Evolutionary conservation across 2,797 vertebrate species (phyloP).

Genomic region (Merluccius polli): DNA sequence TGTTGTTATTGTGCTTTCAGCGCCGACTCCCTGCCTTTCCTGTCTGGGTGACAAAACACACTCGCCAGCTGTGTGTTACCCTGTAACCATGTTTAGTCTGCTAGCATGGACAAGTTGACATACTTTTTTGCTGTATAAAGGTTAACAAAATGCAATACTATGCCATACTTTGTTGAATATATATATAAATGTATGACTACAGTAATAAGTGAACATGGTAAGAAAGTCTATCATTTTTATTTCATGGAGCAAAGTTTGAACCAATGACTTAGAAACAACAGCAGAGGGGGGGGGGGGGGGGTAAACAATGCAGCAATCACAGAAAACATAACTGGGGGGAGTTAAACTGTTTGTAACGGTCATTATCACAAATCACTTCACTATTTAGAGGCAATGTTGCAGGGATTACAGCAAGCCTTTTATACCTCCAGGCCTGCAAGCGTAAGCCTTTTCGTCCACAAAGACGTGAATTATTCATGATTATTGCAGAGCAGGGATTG

Average conservation of each 20-base stretch:
- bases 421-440: slow-evolving; percentile 21
- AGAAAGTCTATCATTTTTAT: not conserved
- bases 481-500: slow-evolving; percentile 10
- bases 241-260: not conserved
- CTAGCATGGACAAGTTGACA: not conserved
- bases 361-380: slow-evolving; percentile 20
- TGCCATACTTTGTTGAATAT: not conserved
- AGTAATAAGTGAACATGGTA: not conserved
- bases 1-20: too few relatives aligned
- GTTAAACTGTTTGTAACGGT: not conserved
- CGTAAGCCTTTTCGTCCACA: slow-evolving; percentile 35
- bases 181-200: not conserved
- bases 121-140: not conserved
- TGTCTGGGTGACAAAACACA: not conserved
- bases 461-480: slow-evolving; percentile 55
- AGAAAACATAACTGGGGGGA: not conserved
- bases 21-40: too few relatives aligned
- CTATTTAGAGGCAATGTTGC: slow-evolving; percentile 19
- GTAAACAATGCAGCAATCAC: not conserved
- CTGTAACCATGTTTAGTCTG: not conserved
- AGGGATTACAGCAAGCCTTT: slow-evolving; percentile 25
- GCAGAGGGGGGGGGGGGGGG: not conserved
- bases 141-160: not conserved
- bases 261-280: not conserved
- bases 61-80: not conserved